Percentiles rank a stretch among this genome's conserved stretches.
Conservation (phyloP, 1,140 invertebrate species). For the Planococcus citri region DNA sequence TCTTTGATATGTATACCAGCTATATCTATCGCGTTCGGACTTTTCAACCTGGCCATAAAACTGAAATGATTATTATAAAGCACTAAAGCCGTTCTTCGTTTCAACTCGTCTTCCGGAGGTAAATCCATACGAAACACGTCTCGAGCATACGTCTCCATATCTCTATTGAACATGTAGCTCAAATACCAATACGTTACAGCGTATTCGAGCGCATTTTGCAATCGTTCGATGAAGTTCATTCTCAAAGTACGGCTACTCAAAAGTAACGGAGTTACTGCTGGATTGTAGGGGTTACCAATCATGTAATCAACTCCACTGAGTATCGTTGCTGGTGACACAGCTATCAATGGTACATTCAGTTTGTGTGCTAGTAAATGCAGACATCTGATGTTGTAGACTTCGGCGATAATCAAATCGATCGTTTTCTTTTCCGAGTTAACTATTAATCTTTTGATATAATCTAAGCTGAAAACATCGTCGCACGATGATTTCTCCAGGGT, state of each 20-base stretch:
- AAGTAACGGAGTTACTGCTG: constrained; percentile 38
- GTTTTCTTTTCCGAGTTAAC: constrained; percentile 11
- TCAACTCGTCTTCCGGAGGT: neutral
- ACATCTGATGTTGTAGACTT: constrained; percentile 21
- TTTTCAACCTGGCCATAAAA: constrained; percentile 36
- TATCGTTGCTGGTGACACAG: constrained; percentile 2
- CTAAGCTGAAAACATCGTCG: neutral
- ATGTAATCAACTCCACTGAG: neutral
- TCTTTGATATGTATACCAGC: constrained; percentile 42
- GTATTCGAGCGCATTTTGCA: constrained; percentile 26
- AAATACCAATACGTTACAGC: neutral
- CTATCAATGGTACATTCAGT: constrained; percentile 22
- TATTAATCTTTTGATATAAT: constrained; percentile 17
- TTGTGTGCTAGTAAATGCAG: constrained; percentile 25
- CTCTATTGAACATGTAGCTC: neutral
- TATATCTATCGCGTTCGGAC: constrained; percentile 42
- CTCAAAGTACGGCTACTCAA: constrained; percentile 31
- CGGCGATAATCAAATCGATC: constrained; percentile 21
- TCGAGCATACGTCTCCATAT: neutral
- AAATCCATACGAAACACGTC: neutral
- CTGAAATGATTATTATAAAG: constrained; percentile 43
- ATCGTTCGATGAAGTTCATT: constrained; percentile 41
- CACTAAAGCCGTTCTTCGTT: constrained; percentile 33
- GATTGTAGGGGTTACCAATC: constrained; percentile 23
- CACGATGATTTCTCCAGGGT: neutral